Base-by-base conservation (phyloP, 1,140 invertebrate species). In the Macrobrachium nipponense region DNA sequence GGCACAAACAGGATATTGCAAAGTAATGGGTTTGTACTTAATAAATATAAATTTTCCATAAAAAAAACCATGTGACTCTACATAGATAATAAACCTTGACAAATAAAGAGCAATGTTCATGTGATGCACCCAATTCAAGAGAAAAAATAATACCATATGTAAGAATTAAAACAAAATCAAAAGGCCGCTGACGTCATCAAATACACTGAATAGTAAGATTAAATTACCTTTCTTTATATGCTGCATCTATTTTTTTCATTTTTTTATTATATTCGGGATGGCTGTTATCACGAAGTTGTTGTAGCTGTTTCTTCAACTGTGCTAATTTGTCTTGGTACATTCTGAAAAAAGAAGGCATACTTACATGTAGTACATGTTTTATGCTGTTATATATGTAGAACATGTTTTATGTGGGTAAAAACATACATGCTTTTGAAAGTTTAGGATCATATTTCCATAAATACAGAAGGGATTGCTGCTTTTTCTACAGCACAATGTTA, bases 281-380 rank as follows among this genome's bases (percentile, higher is more conserved):
- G 17, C 93, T 94, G 0, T 96, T 95, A 89, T 97, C 96, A 90
- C 96, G 94, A 5, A 99, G 91, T 90, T 98, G 96, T 87, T 96
- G 95, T 27, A 99, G 89, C 90, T 97, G 97, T 87, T 97, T 96
- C 91, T 98, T 98, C 12, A 98, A 92, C 90, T 94, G 95, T 0
- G 95, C 94, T 81, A 99, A 91, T 91, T 98, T 98, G 90, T 98
- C 97, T 90, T 97, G 96, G 90, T 98, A 99, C 92, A 98, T 96
- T 91, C 96, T 97, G 90, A 3, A 92, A 92, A 81, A 89, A 72
- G 62, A 58, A 80, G 27, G 77, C 81, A 27, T 60, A 83, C n/a
- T n/a, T 68, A 18, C 70, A n/a, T 66, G 5, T 75, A 17, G 36
- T 77, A 59, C 20, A 20, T 51, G 75, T 77, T 43, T 8, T 77